Base-by-base conservation (phyloP, 2,797 vertebrate genomes). In the Vireo griseus region DNA sequence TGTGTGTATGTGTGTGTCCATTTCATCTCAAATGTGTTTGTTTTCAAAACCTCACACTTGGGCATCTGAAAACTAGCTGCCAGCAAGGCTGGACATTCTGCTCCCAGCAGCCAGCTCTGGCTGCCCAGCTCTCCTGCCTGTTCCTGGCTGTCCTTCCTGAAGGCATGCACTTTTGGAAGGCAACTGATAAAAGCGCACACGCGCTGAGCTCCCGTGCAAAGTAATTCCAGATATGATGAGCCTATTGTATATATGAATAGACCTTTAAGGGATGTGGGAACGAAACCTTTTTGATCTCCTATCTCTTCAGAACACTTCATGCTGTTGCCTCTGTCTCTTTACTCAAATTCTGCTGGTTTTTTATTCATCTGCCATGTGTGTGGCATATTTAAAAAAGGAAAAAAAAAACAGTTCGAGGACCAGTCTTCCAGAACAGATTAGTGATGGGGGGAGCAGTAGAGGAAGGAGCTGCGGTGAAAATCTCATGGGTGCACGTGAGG, bases 291-390 rank as follows among this genome's bases (percentile, higher is more conserved):
- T 95, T 95, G 83, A 94, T 97, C 67, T 96, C 62, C 75, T 89
- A 47, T 91, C 86, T 90, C 92, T 90, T 75, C 88, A 65, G 86
- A 95, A 87, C 63, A 73, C 54, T 90, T 95, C 40, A 40, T 59
- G 63, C 45, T 3, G 0, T 71, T 89, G 35, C 71, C 59, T 93
- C 67, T 78, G 31, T 79, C 52, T 91, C 83, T 79, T 94, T 51
- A n/a, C 35, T 93, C 39, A 67, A 75, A 87, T 82, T 79, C 63
- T 80, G 42, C 25, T 63, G 1, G 0, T 47, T 76, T 77, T 92
- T 78, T 51, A 33, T 88, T 91, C 63, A 57, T 35, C 45, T 89
- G 52, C 26, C 45, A 51, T 0, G 2, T 88, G 52, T 17, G 5
- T 51, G 48, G 45, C 12, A 13, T 74, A 71, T 69, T 82, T 59